Conservation (phyloP, 2,888 invertebrate species). For the Idaea dimidiata region DNA sequence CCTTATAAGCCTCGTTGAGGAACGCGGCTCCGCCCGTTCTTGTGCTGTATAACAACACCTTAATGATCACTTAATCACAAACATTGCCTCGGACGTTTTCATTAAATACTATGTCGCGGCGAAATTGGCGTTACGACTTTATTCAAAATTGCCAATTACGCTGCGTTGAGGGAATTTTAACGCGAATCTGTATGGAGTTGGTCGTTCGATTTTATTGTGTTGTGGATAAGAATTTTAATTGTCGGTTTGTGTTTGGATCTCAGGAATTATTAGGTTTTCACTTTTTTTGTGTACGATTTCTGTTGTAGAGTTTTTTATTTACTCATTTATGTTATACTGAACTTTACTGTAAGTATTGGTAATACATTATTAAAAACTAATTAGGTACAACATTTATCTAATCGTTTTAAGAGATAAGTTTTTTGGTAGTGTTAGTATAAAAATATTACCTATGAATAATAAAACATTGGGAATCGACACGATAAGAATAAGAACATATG, state of each 20-base stretch:
- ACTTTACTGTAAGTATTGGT: too few species aligned
- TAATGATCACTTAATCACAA: constrained; percentile 65
- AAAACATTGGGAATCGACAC: too few species aligned
- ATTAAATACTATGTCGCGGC: constrained; percentile 40
- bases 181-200: constrained; percentile 1
- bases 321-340: too few species aligned
- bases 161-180: background rate
- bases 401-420: too few species aligned
- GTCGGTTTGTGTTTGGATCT: background rate
- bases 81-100: constrained; percentile 43
- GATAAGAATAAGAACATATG: too few species aligned
- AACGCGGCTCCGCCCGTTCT: constrained; percentile 39
- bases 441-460: too few species aligned
- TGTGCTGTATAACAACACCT: constrained; percentile 50
- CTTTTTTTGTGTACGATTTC: too few species aligned
- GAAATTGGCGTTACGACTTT: constrained; percentile 40
- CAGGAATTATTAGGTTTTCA: background rate
- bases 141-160: constrained; percentile 39
- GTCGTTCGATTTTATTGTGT: constrained; percentile 20
- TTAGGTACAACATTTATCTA: too few species aligned
- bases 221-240: background rate
- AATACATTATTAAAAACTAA: too few species aligned
- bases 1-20: constrained; percentile 38
- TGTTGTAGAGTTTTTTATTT: too few species aligned
- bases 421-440: too few species aligned